phyloP scores from a whole-genome alignment of 2,888 invertebrate species.

The Plebejus argus region DNA sequence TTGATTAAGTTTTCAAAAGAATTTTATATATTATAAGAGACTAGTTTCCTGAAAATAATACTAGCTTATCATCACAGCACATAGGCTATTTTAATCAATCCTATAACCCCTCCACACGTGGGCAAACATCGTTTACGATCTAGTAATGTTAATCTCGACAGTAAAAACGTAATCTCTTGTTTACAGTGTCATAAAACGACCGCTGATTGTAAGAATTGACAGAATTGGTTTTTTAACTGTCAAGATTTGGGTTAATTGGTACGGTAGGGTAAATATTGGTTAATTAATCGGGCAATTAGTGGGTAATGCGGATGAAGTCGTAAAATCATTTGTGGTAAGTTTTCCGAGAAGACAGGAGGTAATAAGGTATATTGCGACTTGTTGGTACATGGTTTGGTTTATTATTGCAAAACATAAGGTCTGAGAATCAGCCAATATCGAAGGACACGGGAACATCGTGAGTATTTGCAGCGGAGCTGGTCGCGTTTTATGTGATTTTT shows the following conservation, averaged over 20 bases:
- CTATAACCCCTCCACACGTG: constrained; percentile 20
- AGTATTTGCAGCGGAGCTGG: too few relatives aligned
- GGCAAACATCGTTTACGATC: constrained; percentile 49
- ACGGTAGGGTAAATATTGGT: neutral
- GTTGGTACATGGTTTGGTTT: neutral
- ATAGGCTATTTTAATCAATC: constrained; percentile 5
- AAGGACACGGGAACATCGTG: too few relatives aligned
- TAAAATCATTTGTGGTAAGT: neutral
- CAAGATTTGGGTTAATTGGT: constrained; percentile 1
- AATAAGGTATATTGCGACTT: neutral
- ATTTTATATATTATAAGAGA: too few relatives aligned
- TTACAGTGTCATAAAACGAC: constrained; percentile 51
- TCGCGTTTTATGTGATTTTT: too few relatives aligned
- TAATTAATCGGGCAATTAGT: neutral
- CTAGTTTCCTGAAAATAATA: neutral
- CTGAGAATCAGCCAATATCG: too few relatives aligned
- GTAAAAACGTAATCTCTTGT: constrained; percentile 53
- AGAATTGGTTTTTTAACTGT: neutral
- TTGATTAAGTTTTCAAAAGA: too few relatives aligned
- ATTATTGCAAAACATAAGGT: neutral
- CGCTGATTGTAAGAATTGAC: constrained; percentile 36
- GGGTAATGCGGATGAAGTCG: neutral
- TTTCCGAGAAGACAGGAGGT: neutral
- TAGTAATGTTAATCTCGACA: constrained; percentile 54
- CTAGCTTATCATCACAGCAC: neutral